phyloP scores from a whole-genome alignment of 2,113 vertebrate genomes.

The Erythrocercus mccallii region DNA sequence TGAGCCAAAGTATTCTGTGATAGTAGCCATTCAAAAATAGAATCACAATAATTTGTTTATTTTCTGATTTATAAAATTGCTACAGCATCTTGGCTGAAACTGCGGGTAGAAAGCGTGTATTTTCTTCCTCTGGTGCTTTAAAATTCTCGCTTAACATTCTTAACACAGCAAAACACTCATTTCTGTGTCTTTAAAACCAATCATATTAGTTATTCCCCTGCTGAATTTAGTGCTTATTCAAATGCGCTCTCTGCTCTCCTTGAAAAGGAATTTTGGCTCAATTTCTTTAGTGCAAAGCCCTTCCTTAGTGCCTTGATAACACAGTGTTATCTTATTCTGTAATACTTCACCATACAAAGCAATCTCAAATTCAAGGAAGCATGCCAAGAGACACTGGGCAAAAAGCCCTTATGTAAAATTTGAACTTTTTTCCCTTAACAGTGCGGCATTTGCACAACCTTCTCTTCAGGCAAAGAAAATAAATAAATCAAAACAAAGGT shows the following conservation, averaged over 20 bases:
- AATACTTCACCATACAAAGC: slow-evolving; percentile 38
- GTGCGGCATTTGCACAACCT: slow-evolving; percentile 5
- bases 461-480: slow-evolving; percentile 32
- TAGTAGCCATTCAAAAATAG: slow-evolving; percentile 16
- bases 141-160: neutral
- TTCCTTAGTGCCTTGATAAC: slow-evolving; percentile 23
- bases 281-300: slow-evolving; percentile 5
- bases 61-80: slow-evolving; percentile 26
- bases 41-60: neutral
- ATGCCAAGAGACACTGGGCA: slow-evolving; percentile 35
- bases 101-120: neutral
- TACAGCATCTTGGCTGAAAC: neutral
- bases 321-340: slow-evolving; percentile 51
- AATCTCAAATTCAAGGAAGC: slow-evolving; percentile 42
- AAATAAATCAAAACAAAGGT: slow-evolving; percentile 44
- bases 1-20: slow-evolving; percentile 35
- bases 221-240: slow-evolving; percentile 53
- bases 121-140: neutral
- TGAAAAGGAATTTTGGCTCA: slow-evolving; percentile 43
- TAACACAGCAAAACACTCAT: slow-evolving; percentile 15
- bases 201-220: slow-evolving; percentile 47
- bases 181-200: slow-evolving; percentile 49
- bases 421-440: slow-evolving; percentile 22
- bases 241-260: slow-evolving; percentile 5
- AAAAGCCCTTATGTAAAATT: slow-evolving; percentile 51